Percentiles rank a stretch among this genome's conserved stretches.
phyloP scores from a whole-genome alignment of 23 tunicate genomes.

The Phallusia fumigata region DNA sequence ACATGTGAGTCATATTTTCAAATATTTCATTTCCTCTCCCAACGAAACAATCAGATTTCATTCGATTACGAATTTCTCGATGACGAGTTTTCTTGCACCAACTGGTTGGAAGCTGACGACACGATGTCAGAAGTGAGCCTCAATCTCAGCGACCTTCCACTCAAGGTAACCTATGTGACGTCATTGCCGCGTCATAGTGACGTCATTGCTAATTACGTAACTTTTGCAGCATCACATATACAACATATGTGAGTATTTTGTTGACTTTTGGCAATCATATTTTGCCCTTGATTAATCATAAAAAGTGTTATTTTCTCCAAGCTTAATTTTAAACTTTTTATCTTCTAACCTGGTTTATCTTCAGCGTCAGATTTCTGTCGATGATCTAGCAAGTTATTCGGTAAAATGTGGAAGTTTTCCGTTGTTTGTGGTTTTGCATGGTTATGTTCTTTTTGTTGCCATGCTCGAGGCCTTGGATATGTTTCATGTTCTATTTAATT shows the following conservation, averaged over 20 bases:
- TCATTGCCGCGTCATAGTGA: background rate
- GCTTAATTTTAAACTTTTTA: too few relatives aligned
- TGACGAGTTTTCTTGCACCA: constrained; percentile 78
- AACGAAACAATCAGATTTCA: constrained; percentile 38
- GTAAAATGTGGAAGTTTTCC: constrained; percentile 1
- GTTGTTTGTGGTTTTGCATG: constrained; percentile 11
- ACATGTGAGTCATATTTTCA: too few relatives aligned
- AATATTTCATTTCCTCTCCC: background rate
- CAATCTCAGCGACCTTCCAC: constrained; percentile 6
- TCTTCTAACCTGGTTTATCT: too few relatives aligned
- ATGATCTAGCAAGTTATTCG: background rate
- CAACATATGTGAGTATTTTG: too few relatives aligned
- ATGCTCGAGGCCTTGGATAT: background rate
- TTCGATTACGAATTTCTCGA: constrained; percentile 92
- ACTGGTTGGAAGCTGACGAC: constrained; percentile 64
- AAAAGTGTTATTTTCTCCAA: too few relatives aligned
- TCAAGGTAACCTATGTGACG: constrained; percentile 16
- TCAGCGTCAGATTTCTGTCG: background rate
- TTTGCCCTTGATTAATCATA: too few relatives aligned
- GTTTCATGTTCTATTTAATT: background rate
- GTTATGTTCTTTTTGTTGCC: constrained; percentile 17
- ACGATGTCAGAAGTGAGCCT: constrained; percentile 29
- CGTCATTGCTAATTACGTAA: background rate
- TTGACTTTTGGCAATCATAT: too few relatives aligned
- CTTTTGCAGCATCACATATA: too few relatives aligned